These are phyloP conservation scores for Neuroterus valhalla DNA, from an alignment of 1,140 invertebrate species.

Conservation along the genomic window DNA sequence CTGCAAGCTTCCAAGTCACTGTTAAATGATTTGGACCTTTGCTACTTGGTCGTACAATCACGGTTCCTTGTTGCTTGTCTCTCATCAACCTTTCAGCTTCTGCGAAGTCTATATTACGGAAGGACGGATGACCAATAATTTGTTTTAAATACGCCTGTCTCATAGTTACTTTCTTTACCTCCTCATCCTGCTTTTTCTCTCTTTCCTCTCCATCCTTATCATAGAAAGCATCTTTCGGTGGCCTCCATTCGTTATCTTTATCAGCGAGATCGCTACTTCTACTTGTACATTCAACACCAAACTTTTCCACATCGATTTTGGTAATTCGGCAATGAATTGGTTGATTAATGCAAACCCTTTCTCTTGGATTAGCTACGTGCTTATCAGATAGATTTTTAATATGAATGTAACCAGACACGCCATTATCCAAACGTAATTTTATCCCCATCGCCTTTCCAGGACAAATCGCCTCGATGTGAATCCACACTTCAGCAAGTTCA, in stretches of 20 bases:
- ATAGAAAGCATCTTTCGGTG: conserved; percentile 92
- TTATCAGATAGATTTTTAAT: conserved; percentile 97
- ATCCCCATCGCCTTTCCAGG: conserved; percentile 96
- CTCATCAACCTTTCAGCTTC: conserved; percentile 94
- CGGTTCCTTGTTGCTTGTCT: conserved; percentile 96
- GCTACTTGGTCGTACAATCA: conserved; percentile 96
- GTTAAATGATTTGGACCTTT: conserved; percentile 97
- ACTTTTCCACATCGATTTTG: conserved; percentile 96
- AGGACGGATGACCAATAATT: conserved; percentile 97
- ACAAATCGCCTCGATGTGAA: conserved; percentile 97
- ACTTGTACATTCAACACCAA: conserved; percentile 94
- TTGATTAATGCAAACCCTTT: conserved; percentile 90
- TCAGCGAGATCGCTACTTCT: conserved; percentile 95
- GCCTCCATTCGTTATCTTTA: conserved; percentile 93
- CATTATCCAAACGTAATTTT: conserved; percentile 93
- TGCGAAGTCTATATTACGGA: conserved; percentile 96
- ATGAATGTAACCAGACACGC: conserved; percentile 94
- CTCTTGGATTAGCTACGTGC: conserved; percentile 93
- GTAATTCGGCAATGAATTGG: conserved; percentile 93
- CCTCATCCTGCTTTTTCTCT: conserved; percentile 86
- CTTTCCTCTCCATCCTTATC: conserved; percentile 91
- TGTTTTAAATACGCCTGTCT: conserved; percentile 92
- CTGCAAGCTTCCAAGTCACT: conserved; percentile 98
- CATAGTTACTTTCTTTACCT: conserved; percentile 87
- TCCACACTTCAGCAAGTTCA: conserved; percentile 97